Evolutionary conservation across 2,888 invertebrate species (phyloP).

Genomic region (Fragum sueziense): DNA sequence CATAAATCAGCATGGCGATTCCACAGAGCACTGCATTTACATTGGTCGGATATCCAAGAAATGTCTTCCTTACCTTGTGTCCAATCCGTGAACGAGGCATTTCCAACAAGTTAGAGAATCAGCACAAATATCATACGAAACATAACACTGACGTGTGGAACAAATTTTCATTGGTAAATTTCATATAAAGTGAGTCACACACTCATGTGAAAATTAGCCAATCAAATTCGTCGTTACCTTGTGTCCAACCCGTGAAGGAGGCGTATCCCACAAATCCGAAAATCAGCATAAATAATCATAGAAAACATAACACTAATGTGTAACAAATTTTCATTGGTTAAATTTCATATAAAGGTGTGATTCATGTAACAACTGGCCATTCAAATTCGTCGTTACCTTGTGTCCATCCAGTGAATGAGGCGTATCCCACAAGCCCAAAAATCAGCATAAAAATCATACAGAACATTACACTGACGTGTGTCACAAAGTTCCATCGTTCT

Average conservation of each 20-base stretch:
- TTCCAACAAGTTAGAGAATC: no score
- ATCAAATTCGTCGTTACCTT: conserved; percentile 85
- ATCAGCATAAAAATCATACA: conserved; percentile 88
- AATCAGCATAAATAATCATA: conserved; percentile 87
- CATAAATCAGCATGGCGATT: no score
- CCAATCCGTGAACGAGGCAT: no score
- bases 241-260: conserved; percentile 90
- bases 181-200: no score
- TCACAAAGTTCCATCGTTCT: conserved; percentile 90
- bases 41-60: no score
- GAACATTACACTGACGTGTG: conserved; percentile 90
- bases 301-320: conserved; percentile 90
- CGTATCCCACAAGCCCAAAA: conserved; percentile 90
- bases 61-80: no score
- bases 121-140: no score
- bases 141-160: no score
- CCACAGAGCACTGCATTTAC: no score
- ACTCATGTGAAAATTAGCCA: no score
- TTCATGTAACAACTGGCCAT: no score
- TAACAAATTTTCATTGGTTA: conserved; percentile 91
- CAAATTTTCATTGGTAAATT: no score
- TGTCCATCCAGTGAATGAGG: conserved; percentile 90
- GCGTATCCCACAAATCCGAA: conserved; percentile 90
- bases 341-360: conserved; percentile 90
- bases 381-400: conserved; percentile 86